These are phyloP conservation scores for Cheilosia variabilis DNA, from an alignment of 2,888 invertebrate species.

Conservation along the genomic window DNA sequence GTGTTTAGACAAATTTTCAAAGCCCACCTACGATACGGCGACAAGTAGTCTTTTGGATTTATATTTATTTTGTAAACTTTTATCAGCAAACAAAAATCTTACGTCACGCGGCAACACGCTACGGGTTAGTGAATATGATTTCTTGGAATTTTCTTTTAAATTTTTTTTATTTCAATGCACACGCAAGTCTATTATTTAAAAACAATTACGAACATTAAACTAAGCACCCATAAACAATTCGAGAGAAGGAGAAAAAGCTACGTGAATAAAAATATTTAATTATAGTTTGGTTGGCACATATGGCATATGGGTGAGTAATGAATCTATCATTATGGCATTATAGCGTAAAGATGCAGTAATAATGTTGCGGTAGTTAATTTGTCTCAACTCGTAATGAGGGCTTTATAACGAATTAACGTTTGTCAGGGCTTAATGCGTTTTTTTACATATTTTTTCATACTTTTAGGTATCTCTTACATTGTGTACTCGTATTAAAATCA, in stretches of 20 bases:
- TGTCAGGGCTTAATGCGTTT: too few species aligned
- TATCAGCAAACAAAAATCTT: neutral
- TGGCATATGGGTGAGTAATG: conserved; percentile 12
- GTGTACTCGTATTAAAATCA: too few species aligned
- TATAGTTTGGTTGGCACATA: conserved; percentile 11
- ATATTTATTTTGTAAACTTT: conserved; percentile 1
- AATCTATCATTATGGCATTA: conserved; percentile 5
- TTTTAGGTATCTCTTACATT: too few species aligned
- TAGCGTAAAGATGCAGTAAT: conserved; percentile 2
- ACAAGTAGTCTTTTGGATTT: neutral
- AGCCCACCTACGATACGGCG: conserved; percentile 19
- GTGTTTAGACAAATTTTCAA: conserved; percentile 34
- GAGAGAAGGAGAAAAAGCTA: neutral
- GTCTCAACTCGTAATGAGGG: too few species aligned
- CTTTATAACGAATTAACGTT: too few species aligned
- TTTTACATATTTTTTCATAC: too few species aligned
- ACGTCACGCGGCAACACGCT: conserved; percentile 28
- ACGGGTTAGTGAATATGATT: conserved; percentile 13
- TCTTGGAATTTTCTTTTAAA: conserved; percentile 32
- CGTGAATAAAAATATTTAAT: conserved; percentile 5
- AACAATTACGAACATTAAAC: conserved; percentile 37
- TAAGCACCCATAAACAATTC: conserved; percentile 16
- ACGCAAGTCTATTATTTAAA: conserved; percentile 44
- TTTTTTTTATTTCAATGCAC: conserved; percentile 1
- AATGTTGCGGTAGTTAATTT: neutral